Evolutionary conservation across 2,888 invertebrate species (phyloP), one percentile per base, ranked within the genome.

Genomic region (Trissolcus japonicus): DNA sequence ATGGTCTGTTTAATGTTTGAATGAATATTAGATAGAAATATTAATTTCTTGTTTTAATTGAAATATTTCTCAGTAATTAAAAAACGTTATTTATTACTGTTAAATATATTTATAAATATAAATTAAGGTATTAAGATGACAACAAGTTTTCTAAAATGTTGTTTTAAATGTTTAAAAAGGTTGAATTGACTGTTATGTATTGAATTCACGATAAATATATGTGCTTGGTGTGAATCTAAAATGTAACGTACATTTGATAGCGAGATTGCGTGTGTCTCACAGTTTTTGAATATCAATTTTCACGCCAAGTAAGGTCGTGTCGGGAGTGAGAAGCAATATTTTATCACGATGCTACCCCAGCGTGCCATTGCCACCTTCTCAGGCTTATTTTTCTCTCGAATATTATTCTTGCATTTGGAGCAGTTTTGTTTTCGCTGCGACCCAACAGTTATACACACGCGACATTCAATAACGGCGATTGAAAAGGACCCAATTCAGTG

Each of bases 321-420:
- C 66, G 69, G 66, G 66, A 73, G 69, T 66, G 71, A 69, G 66
- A 60, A 71, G 68, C 74, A 67, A 76, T 85, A 85, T 84, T 84
- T 85, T 80, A 83, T 78, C 76, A 77, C 81, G 82, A 85, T 81
- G 72, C 78, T 75, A 82, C 85, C 84, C 85, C 48, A 79, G 84
- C 78, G 85, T 82, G 76, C 81, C 80, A 79, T 84, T 84, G 78
- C 54, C 77, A 80, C 80, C 79, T 60, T 80, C 69, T 63, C 74
- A 62, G 72, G 76, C 79, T 66, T 76, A 68, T 76, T 79, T 80
- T 80, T 77, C 76, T 81, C 65, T 72, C 56, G 43, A 35, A 67
- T 79, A 80, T 79, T 80, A 67, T 77, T 51, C 56, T 56, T 76
- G 76, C 67, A 68, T 60, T 54, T 17, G 66, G 60, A 60, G 76